Percentiles rank a stretch among this genome's conserved stretches.
phyloP scores from a whole-genome alignment of 2,888 invertebrate genomes.

The Sepioteuthis lessoniana region DNA sequence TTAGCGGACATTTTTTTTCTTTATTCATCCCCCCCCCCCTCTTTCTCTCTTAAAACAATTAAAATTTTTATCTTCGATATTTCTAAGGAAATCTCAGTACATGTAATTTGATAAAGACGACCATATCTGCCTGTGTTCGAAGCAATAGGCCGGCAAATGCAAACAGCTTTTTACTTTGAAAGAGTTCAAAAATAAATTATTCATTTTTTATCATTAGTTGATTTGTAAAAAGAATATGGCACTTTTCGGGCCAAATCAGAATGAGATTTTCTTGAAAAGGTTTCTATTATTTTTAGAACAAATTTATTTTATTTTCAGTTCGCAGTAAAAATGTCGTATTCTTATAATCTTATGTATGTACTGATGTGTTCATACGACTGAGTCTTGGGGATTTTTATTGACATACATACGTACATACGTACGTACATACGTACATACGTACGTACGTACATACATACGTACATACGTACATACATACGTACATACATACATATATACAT shows the following conservation, averaged over 20 bases:
- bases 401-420: no score
- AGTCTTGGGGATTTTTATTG: neutral
- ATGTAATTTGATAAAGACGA: neutral
- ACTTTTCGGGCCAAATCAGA: neutral
- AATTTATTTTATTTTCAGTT: neutral
- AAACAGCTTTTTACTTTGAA: neutral
- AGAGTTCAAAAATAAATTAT: neutral
- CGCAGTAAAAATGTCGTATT: neutral
- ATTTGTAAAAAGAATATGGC: conserved; percentile 33
- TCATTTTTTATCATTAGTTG: conserved; percentile 25
- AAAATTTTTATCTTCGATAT: neutral
- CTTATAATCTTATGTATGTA: neutral
- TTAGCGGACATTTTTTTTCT: neutral
- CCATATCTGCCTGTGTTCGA: neutral
- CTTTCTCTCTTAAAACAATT: neutral
- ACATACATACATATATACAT: no score
- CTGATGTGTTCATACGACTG: neutral
- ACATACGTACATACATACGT: no score
- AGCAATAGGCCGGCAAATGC: neutral
- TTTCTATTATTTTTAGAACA: neutral
- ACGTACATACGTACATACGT: neutral
- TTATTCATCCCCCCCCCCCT: neutral
- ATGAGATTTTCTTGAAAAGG: neutral
- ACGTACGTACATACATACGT: neutral
- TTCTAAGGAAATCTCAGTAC: neutral